Evolutionary conservation across 2,888 invertebrate species (phyloP).

Genomic region (Mythimna loreyi): DNA sequence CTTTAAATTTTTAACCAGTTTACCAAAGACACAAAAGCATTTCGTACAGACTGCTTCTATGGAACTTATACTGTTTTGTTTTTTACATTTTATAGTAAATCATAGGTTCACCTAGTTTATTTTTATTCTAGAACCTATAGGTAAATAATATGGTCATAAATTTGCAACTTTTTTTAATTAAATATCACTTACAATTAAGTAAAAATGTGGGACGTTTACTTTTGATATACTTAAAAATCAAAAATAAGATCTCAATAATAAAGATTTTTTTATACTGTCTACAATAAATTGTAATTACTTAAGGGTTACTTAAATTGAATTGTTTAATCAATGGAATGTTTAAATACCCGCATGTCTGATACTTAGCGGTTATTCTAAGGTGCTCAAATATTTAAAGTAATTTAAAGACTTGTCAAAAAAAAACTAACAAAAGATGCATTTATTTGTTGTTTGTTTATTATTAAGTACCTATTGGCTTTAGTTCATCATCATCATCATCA

Average conservation of each 20-base stretch:
- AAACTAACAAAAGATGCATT: background rate
- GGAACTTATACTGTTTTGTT: background rate
- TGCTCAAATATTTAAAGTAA: background rate
- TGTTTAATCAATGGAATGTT: slow-evolving; percentile 13
- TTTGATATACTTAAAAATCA: background rate
- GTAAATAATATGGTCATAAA: background rate
- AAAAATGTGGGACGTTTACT: background rate
- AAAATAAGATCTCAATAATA: slow-evolving; percentile 1
- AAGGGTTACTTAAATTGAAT: slow-evolving; percentile 21
- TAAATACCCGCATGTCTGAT: slow-evolving; percentile 35
- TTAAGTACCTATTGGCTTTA: too few relatives aligned
- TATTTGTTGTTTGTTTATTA: background rate
- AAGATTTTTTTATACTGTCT: background rate
- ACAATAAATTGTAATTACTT: background rate
- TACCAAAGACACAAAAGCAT: too few relatives aligned
- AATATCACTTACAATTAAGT: background rate
- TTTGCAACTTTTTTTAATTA: too few relatives aligned
- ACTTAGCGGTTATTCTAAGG: slow-evolving; percentile 15
- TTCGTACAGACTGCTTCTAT: background rate
- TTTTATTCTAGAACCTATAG: background rate
- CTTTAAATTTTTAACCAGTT: background rate
- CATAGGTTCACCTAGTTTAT: too few relatives aligned
- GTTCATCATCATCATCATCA: too few relatives aligned
- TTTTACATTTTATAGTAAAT: background rate
- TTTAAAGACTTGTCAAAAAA: background rate